Percentiles rank a stretch among this genome's conserved stretches.
These are phyloP conservation scores for Molossus molossus DNA, from an alignment of 2,797 vertebrate species.

Conservation along the genomic window DNA sequence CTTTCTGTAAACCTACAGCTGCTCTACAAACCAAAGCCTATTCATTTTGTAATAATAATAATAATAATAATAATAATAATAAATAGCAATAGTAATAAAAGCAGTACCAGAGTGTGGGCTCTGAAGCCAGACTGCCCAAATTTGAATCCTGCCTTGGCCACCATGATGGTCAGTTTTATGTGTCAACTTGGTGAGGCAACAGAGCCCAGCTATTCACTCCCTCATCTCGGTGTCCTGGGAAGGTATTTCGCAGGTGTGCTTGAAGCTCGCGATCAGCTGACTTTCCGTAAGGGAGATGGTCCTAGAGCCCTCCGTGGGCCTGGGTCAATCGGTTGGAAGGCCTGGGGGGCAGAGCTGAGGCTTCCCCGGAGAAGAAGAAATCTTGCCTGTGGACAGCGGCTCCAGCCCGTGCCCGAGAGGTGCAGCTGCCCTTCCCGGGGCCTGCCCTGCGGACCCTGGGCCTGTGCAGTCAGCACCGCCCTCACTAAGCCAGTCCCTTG, in stretches of 20 bases:
- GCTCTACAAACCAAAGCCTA: neutral
- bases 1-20: neutral
- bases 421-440: neutral
- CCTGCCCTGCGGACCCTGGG: neutral
- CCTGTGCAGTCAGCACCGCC: fast-evolving
- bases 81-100: neutral
- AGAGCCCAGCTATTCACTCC: neutral
- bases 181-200: neutral
- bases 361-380: neutral
- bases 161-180: neutral
- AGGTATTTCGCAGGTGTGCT: neutral
- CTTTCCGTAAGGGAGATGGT: neutral
- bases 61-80: neutral
- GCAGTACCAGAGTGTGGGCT: neutral
- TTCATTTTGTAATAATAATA: neutral
- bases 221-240: neutral
- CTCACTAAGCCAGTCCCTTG: fast-evolving
- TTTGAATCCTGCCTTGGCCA: fast-evolving
- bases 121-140: neutral
- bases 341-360: neutral
- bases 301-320: neutral
- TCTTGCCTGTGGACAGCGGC: neutral
- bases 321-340: neutral
- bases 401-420: fast-evolving
- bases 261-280: neutral